These are phyloP conservation scores for Gymnobelideus leadbeateri DNA, from an alignment of 2,113 vertebrate genomes.

Conservation along the genomic window DNA sequence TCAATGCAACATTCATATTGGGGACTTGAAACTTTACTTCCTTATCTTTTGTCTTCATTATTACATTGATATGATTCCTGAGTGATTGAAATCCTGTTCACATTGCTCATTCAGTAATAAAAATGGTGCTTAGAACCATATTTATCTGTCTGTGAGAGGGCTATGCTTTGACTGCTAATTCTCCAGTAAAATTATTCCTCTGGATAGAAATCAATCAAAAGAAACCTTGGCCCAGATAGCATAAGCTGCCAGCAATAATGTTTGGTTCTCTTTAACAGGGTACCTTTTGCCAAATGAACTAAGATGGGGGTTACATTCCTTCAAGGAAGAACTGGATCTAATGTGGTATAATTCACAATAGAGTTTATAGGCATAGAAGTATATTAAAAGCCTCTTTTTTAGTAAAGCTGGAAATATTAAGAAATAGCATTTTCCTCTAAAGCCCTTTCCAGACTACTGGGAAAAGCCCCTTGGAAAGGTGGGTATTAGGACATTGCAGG, in stretches of 20 bases:
- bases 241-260: neutral
- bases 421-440: neutral
- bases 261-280: neutral
- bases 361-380: neutral
- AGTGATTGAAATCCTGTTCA: neutral
- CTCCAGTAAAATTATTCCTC: neutral
- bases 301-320: neutral
- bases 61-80: neutral
- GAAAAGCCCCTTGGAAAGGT: neutral
- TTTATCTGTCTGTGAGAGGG: neutral
- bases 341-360: neutral
- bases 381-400: neutral
- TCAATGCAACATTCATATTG: neutral
- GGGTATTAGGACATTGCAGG: neutral
- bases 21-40: neutral
- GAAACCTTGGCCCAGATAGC: neutral
- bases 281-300: neutral
- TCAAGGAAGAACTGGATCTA: neutral
- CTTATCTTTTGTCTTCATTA: neutral
- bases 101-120: neutral
- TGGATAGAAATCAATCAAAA: neutral
- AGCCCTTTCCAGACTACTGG: neutral
- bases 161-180: neutral
- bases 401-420: neutral
- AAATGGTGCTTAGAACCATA: neutral